phyloP scores from a whole-genome alignment of 2,888 invertebrate species.

The Agrenia bidenticulata region DNA sequence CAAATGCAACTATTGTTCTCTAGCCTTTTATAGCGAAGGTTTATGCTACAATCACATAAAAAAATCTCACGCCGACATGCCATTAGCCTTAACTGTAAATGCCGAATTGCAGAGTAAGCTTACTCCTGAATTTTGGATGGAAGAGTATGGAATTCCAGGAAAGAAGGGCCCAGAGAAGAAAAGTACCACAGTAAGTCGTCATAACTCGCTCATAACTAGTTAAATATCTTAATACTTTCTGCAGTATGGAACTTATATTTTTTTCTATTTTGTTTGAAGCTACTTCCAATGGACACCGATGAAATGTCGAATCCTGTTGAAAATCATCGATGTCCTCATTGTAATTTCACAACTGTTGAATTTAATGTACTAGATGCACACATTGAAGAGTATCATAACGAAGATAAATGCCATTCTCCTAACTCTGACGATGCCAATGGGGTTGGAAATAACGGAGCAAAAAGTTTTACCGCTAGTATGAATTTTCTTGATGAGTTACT shows the following conservation, averaged over 20 bases:
- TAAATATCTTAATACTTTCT: too few species aligned
- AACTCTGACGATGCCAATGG: not conserved
- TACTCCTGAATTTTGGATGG: slow-evolving; percentile 41
- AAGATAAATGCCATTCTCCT: not conserved
- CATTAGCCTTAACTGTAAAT: slow-evolving; percentile 17
- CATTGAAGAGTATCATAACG: not conserved
- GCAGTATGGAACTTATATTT: too few species aligned
- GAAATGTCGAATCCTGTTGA: not conserved
- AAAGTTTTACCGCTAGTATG: not conserved
- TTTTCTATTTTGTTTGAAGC: not conserved
- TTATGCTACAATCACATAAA: slow-evolving; percentile 30
- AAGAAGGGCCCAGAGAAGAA: slow-evolving; percentile 2
- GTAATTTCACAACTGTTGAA: slow-evolving; percentile 1
- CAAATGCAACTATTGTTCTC: slow-evolving; percentile 32
- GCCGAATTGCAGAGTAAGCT: slow-evolving; percentile 31
- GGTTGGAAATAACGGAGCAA: not conserved
- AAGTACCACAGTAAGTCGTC: not conserved
- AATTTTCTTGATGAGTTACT: not conserved
- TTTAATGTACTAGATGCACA: not conserved
- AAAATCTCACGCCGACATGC: slow-evolving; percentile 25
- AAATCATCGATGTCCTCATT: not conserved
- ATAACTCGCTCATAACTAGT: not conserved
- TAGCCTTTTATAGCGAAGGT: slow-evolving; percentile 41
- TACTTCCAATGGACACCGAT: not conserved
- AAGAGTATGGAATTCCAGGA: slow-evolving; percentile 39